Base-by-base conservation (phyloP, 2,113 vertebrate genomes). In the Mesocricetus auratus region DNA sequence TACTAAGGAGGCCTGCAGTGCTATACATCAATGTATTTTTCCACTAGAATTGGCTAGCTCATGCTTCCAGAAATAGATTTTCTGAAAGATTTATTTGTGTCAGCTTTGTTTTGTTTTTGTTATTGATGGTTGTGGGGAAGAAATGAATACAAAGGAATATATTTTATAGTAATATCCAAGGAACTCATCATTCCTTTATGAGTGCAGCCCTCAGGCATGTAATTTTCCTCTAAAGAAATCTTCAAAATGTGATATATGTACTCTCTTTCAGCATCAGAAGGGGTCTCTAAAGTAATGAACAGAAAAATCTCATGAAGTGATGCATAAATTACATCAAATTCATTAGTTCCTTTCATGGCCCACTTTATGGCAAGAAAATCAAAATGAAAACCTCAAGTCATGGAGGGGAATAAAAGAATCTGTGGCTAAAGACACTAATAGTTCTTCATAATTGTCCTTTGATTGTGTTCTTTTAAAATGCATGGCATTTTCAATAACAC, bases 251-350 rank as follows among this genome's bases (percentile, higher is more conserved):
- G 83, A 64, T 73, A 82, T 60, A 75, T 94, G 89, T 42, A 81
- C 50, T 92, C 86, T 85, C 4, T 82, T 95, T 88, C 33, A 58
- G 7, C 7, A 79, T 96, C 31, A 79, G 56, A 90, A 96, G 50
- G 7, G 8, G 82, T 7, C 19, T 85, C 50, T 90, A n/a, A 94
- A 24, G n/a, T 95, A 91, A 92, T 6, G 36, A 95, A 86, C 5
- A 93, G 42, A 82, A 96, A 95, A 91, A 83, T 50, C 7, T 71
- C 71, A 89, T 86, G 36, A 95, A 77, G 92, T 69, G 7, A 91
- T 91, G 36, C 4, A 83, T 60, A 86, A 78, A 66, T 75, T 88
- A 1, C 24, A 92, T 69, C 42, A 81, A 92, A 85, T 91, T 94
- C 42, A 83, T 87, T 60, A 93, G 24, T 90, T 94, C 74, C 68